A percentile compares a stretch with the other conserved stretches of the same genome.
These are phyloP conservation scores for Tolypeutes matacus DNA, from an alignment of 2,797 vertebrate genomes.

Conservation along the genomic window DNA sequence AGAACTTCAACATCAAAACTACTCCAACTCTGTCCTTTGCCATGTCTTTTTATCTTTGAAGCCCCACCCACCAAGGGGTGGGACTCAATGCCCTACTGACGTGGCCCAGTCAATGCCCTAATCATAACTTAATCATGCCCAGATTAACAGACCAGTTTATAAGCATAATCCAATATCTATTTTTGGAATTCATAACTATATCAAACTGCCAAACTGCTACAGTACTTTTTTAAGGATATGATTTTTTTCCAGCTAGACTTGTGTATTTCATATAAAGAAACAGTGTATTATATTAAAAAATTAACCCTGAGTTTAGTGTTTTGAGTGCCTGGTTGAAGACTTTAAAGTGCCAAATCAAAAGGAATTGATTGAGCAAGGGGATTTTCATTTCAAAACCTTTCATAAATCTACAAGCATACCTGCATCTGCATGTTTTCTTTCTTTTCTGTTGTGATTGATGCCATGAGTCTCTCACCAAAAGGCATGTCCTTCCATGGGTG, in stretches of 20 bases:
- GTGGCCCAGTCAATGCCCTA: too few species aligned
- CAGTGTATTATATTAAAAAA: neutral
- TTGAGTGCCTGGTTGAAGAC: neutral
- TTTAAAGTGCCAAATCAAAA: constrained; percentile 16
- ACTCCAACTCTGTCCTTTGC: too few species aligned
- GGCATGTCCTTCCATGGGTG: neutral
- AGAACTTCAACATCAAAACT: too few species aligned
- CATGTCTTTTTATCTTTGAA: too few species aligned
- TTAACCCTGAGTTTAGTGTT: neutral
- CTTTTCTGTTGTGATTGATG: neutral
- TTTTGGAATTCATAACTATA: too few species aligned
- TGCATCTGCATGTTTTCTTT: neutral
- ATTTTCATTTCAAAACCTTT: neutral
- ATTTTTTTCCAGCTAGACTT: neutral
- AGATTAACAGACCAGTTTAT: too few species aligned
- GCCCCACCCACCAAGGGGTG: too few species aligned
- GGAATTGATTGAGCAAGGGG: neutral
- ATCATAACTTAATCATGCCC: too few species aligned
- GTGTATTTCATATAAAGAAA: neutral
- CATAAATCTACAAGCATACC: neutral
- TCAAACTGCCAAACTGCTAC: too few species aligned
- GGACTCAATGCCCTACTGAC: too few species aligned
- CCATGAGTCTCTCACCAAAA: neutral
- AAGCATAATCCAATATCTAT: too few species aligned
- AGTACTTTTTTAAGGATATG: neutral